These are phyloP conservation scores for Dissostichus mawsoni DNA, from an alignment of 2,113 vertebrate genomes.

Conservation along the genomic window DNA sequence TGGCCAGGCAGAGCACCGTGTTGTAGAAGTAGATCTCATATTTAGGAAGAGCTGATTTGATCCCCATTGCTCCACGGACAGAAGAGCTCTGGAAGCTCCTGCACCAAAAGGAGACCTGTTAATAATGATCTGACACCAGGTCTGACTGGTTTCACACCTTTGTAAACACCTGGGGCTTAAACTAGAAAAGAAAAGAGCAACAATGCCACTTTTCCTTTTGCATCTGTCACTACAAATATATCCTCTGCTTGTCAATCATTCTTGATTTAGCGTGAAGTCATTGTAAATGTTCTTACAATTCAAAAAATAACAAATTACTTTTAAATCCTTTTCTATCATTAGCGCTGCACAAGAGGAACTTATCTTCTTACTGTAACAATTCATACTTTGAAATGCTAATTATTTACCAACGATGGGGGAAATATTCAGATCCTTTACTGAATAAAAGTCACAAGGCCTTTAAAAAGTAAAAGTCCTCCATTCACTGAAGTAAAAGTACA, in stretches of 20 bases:
- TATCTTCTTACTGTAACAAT: neutral
- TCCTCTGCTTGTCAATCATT: conserved; percentile 4
- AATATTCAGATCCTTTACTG: neutral
- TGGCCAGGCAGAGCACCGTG: conserved; percentile 86
- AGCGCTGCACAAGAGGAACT: neutral
- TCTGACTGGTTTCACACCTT: neutral
- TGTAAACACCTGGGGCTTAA: conserved; percentile 22
- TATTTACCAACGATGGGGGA: neutral
- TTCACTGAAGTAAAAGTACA: neutral
- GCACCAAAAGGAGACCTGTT: neutral
- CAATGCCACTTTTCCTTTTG: neutral
- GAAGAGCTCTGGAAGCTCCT: conserved; percentile 35
- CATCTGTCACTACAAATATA: conserved; percentile 37
- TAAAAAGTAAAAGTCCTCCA: neutral
- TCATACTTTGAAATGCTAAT: too few species aligned
- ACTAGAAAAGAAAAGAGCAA: conserved; percentile 26
- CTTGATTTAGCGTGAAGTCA: conserved; percentile 4
- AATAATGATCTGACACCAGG: too few species aligned
- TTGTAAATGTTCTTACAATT: neutral
- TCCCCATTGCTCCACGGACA: conserved; percentile 84
- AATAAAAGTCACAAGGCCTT: neutral
- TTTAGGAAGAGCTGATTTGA: conserved; percentile 89
- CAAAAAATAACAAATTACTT: conserved; percentile 7
- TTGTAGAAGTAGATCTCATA: conserved; percentile 93
- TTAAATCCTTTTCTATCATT: neutral